Evolutionary conservation across 2,113 vertebrate genomes (phyloP).

Genomic region (Pteruthius melanotis): DNA sequence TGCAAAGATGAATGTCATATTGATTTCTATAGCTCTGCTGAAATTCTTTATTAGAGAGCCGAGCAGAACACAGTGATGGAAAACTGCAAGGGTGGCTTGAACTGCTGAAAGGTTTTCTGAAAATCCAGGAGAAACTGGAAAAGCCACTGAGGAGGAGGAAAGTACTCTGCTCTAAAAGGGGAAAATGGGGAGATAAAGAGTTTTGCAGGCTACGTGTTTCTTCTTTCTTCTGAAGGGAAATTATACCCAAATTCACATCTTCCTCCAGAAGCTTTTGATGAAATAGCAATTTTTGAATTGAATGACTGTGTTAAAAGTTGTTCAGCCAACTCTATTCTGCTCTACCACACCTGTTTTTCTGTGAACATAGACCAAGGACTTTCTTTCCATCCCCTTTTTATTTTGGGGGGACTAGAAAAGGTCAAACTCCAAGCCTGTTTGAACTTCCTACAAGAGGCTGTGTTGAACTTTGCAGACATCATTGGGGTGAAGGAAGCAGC

Average conservation of each 20-base stretch:
- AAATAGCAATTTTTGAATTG: background rate
- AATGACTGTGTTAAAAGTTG: background rate
- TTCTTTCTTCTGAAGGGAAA: background rate
- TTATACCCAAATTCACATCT: background rate
- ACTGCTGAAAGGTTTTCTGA: background rate
- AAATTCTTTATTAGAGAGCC: background rate
- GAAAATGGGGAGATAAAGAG: background rate
- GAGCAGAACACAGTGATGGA: rapidly evolving
- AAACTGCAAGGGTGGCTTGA: background rate
- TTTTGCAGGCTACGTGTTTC: background rate
- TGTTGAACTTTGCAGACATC: background rate
- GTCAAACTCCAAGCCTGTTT: background rate
- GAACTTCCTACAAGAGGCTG: background rate
- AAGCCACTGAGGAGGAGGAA: background rate
- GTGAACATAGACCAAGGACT: background rate
- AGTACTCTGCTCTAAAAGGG: background rate
- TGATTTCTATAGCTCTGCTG: background rate
- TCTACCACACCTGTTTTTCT: background rate
- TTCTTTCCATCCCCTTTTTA: background rate
- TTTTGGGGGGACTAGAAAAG: background rate
- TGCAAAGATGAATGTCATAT: background rate
- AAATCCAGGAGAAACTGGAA: background rate
- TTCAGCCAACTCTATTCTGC: background rate
- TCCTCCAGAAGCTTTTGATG: background rate
- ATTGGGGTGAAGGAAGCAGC: background rate